Conservation (phyloP, 1,140 invertebrate species). For the Drosophila albomicans region DNA sequence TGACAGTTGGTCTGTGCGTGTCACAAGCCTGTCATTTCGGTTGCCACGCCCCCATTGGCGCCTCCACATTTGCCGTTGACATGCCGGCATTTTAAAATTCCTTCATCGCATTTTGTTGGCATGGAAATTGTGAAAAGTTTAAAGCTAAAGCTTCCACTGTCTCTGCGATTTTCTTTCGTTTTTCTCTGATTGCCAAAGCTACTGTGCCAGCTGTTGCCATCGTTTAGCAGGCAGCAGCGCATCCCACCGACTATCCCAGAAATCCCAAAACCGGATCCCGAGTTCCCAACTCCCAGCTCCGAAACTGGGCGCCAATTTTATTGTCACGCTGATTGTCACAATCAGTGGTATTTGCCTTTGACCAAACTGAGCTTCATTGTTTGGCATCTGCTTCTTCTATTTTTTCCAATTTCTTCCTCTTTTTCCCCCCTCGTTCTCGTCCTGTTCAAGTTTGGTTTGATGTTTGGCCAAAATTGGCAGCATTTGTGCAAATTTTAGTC, state of each 20-base stretch:
- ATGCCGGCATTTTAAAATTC: constrained; percentile 79
- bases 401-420: constrained; percentile 10
- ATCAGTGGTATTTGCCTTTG: constrained; percentile 80
- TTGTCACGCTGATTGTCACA: constrained; percentile 79
- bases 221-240: constrained; percentile 48
- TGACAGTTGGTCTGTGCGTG: constrained; percentile 83
- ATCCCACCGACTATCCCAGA: constrained; percentile 4
- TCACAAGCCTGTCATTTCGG: constrained; percentile 75
- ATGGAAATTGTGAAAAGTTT: constrained; percentile 78
- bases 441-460: constrained; percentile 5
- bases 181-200: constrained; percentile 40
- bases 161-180: constrained; percentile 22
- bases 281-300: background rate
- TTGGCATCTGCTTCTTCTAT: constrained; percentile 46
- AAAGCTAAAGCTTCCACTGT: constrained; percentile 51
- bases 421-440: background rate
- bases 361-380: constrained; percentile 70
- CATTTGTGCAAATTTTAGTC: constrained; percentile 60
- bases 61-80: constrained; percentile 52
- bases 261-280: constrained; percentile 11
- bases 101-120: constrained; percentile 64
- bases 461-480: constrained; percentile 54
- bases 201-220: constrained; percentile 64
- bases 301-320: constrained; percentile 69
- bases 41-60: constrained; percentile 54